Evolutionary conservation across 1,140 invertebrate genomes (phyloP).

Genomic region (Atopsyche davidsoni): DNA sequence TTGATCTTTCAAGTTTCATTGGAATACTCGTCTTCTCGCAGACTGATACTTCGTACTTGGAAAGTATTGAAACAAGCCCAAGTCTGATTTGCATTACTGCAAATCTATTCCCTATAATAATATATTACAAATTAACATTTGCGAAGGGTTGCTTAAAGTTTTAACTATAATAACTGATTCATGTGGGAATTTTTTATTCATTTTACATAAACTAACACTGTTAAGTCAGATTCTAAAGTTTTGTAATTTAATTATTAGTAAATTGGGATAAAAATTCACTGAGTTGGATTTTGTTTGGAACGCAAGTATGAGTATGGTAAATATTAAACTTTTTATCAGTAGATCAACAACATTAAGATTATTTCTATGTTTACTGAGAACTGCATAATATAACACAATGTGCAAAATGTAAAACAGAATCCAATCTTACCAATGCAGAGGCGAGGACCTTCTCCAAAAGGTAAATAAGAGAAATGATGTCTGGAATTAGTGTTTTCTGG

Average conservation of each 20-base stretch:
- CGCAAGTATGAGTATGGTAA: no score
- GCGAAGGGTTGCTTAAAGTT: not conserved
- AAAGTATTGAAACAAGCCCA: constrained; percentile 37
- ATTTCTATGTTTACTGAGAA: no score
- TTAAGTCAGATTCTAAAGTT: not conserved
- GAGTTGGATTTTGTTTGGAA: no score
- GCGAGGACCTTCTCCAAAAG: constrained; percentile 52
- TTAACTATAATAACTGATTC: not conserved
- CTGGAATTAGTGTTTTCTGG: constrained; percentile 32
- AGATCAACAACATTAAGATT: no score
- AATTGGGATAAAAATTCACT: not conserved
- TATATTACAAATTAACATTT: not conserved
- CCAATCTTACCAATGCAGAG: constrained; percentile 48
- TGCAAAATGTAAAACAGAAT: no score
- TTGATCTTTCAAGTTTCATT: constrained; percentile 20
- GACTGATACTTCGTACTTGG: constrained; percentile 34
- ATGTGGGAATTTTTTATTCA: not conserved
- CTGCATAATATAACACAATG: no score
- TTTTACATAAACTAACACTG: not conserved
- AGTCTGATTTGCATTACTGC: constrained; percentile 42
- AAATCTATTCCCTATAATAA: constrained; percentile 34
- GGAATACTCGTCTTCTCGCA: constrained; percentile 32
- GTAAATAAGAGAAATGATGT: constrained; percentile 39
- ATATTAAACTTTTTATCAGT: no score
- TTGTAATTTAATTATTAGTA: not conserved